phyloP scores from a whole-genome alignment of 2,888 invertebrate species.

The Calameuta idolon region DNA sequence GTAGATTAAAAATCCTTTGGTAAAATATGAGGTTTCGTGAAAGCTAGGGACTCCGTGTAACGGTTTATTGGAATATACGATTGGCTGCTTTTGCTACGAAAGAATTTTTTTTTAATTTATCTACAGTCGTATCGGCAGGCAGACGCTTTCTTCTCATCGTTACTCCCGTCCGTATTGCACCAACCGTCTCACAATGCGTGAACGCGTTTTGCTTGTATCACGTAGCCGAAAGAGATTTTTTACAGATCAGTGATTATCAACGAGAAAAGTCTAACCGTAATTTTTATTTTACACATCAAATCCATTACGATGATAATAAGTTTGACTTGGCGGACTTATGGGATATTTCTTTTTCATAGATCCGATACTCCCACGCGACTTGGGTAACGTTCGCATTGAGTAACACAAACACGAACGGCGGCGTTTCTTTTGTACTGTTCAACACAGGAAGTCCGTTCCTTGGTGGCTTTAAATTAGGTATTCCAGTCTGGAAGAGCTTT shows the following conservation, averaged over 20 bases:
- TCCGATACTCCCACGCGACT: not conserved
- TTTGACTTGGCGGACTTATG: not conserved
- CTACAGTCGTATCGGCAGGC: not conserved
- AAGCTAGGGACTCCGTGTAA: not conserved
- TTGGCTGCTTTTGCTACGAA: not conserved
- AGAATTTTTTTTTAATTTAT: not conserved
- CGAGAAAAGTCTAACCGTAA: not conserved
- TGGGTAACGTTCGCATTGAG: constrained; percentile 26
- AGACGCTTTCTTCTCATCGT: not conserved
- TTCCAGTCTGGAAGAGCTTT: not conserved
- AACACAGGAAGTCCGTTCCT: constrained; percentile 26
- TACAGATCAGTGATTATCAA: not conserved
- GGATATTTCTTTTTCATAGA: not conserved
- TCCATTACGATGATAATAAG: not conserved
- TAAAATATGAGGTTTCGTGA: not conserved
- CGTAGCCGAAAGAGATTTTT: not conserved
- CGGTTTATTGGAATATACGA: not conserved
- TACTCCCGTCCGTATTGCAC: not conserved
- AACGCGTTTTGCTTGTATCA: not conserved
- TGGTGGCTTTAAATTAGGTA: not conserved
- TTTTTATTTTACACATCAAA: not conserved
- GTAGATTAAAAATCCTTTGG: not conserved
- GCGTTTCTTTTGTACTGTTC: constrained; percentile 31
- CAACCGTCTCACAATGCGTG: not conserved
- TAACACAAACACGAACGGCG: constrained; percentile 31